phyloP scores from a whole-genome alignment of 2,797 vertebrate genomes.

The Eupleurogrammus muticus region DNA sequence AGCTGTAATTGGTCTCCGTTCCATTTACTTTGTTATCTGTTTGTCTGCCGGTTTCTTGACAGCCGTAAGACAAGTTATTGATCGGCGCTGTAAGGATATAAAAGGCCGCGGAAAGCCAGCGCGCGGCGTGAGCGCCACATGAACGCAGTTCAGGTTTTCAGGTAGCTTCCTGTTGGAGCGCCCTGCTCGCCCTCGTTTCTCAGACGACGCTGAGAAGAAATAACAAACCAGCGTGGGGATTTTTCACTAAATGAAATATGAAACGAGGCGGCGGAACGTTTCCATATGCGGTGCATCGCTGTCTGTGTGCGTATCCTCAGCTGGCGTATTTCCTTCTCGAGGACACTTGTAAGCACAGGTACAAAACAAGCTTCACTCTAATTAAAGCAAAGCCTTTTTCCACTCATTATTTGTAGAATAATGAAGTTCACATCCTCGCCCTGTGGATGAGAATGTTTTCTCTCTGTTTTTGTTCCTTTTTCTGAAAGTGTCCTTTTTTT shows the following conservation, averaged over 20 bases:
- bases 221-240: slow-evolving; percentile 41
- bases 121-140: slow-evolving; percentile 12
- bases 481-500: slow-evolving; percentile 49
- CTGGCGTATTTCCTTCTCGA: slow-evolving; percentile 29
- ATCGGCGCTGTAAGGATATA: slow-evolving; percentile 62
- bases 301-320: slow-evolving; percentile 12
- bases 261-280: slow-evolving; percentile 45
- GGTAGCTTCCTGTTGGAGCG: slow-evolving; percentile 59
- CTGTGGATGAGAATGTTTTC: slow-evolving; percentile 22
- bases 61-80: slow-evolving; percentile 65
- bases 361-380: slow-evolving; percentile 55
- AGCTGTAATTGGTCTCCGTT: slow-evolving; percentile 72
- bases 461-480: background rate
- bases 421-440: slow-evolving; percentile 55
- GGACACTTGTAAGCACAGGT: slow-evolving; percentile 36
- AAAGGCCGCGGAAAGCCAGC: slow-evolving; percentile 52
- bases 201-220: slow-evolving; percentile 16
- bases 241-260: slow-evolving; percentile 53
- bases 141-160: slow-evolving; percentile 30
- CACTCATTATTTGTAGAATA: slow-evolving; percentile 56
- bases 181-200: slow-evolving; percentile 34
- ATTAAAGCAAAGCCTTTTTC: slow-evolving; percentile 52
- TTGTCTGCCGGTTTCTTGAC: slow-evolving; percentile 60
- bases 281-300: slow-evolving; percentile 35
- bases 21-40: slow-evolving; percentile 65